These are phyloP conservation scores for Sciurus vulgaris DNA, from an alignment of 2,797 vertebrate species.

Conservation along the genomic window DNA sequence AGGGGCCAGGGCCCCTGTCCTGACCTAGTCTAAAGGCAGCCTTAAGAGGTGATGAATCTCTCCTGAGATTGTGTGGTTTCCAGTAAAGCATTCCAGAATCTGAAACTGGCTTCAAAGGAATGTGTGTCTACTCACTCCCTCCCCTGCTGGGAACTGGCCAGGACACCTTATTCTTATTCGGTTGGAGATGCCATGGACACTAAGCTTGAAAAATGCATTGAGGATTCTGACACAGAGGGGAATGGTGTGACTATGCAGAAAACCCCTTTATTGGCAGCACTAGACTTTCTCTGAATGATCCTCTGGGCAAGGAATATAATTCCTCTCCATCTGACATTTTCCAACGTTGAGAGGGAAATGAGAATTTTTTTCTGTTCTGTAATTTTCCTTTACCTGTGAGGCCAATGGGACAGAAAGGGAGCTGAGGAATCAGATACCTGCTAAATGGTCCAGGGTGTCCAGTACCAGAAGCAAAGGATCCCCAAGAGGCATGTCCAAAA, in stretches of 20 bases:
- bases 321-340: conserved; percentile 64
- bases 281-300: conserved; percentile 31
- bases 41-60: conserved; percentile 78
- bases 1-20: conserved; percentile 19
- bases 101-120: conserved; percentile 82
- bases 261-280: conserved; percentile 57
- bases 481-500: neutral
- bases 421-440: neutral
- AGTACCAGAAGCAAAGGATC: neutral
- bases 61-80: conserved; percentile 77
- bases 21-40: conserved; percentile 68
- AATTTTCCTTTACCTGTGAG: conserved; percentile 23
- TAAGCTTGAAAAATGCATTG: conserved; percentile 69
- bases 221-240: conserved; percentile 67
- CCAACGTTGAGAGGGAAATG: conserved; percentile 55
- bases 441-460: neutral
- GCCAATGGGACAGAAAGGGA: neutral
- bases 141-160: conserved; percentile 69
- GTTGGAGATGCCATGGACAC: conserved; percentile 63
- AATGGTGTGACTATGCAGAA: conserved; percentile 63
- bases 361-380: neutral
- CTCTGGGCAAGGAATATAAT: conserved; percentile 75
- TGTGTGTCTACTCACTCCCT: conserved; percentile 65
- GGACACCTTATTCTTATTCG: conserved; percentile 79
- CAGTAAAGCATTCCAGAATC: conserved; percentile 81